These are phyloP conservation scores for Chiloscyllium punctatum DNA, from an alignment of 2,797 vertebrate genomes.

Conservation along the genomic window DNA sequence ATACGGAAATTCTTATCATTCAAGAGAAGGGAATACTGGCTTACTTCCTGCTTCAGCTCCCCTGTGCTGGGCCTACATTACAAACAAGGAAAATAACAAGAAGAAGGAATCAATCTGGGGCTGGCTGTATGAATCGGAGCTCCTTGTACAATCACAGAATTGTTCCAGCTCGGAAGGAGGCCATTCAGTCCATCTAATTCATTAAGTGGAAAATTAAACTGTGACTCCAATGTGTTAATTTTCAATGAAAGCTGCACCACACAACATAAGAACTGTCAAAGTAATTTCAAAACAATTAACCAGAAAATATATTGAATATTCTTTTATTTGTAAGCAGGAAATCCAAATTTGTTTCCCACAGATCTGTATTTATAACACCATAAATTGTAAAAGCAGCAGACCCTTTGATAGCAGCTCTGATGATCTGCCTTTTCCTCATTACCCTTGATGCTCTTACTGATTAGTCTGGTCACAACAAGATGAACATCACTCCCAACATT, in stretches of 20 bases:
- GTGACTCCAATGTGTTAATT: background rate
- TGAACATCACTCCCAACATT: background rate
- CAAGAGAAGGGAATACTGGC: slow-evolving; percentile 26
- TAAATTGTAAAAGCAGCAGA: too few species aligned
- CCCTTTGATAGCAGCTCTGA: too few species aligned
- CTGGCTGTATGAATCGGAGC: background rate
- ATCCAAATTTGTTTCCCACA: background rate
- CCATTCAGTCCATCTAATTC: background rate
- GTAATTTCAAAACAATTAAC: background rate
- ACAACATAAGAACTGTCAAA: background rate
- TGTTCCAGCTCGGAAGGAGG: background rate
- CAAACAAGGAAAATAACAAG: background rate
- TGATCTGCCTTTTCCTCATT: too few species aligned
- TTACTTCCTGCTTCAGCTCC: slow-evolving; percentile 43
- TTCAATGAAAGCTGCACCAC: background rate
- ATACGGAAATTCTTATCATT: slow-evolving; percentile 39
- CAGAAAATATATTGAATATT: background rate
- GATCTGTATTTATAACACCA: background rate
- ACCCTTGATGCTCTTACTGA: too few species aligned
- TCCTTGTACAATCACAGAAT: background rate
- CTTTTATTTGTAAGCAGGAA: background rate
- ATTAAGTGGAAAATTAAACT: background rate
- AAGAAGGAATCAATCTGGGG: background rate
- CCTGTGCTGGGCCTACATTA: slow-evolving; percentile 38
- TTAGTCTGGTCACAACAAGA: background rate